phyloP scores from a whole-genome alignment of 2,113 vertebrate genomes.

The Protomyctophum bolini region DNA sequence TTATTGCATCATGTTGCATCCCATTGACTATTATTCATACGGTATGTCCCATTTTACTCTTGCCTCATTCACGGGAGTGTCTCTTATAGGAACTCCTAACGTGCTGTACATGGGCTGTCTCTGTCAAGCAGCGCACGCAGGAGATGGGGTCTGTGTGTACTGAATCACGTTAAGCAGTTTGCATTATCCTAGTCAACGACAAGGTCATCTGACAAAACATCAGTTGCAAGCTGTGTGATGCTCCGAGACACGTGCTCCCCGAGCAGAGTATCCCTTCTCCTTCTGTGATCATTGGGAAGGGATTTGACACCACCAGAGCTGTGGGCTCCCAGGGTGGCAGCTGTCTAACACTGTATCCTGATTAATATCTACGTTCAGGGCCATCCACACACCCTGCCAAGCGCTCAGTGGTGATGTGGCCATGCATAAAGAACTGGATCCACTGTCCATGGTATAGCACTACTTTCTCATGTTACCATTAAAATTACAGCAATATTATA shows the following conservation, averaged over 20 bases:
- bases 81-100: conserved; percentile 24
- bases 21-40: too few species aligned
- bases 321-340: conserved; percentile 62
- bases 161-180: conserved; percentile 49
- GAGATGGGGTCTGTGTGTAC: conserved; percentile 30
- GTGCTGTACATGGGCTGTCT: conserved; percentile 43
- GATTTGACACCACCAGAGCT: conserved; percentile 74
- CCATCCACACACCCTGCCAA: conserved; percentile 59
- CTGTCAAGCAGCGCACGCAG: conserved; percentile 40
- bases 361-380: conserved; percentile 76
- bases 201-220: conserved; percentile 73
- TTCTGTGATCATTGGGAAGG: conserved; percentile 57
- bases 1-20: too few species aligned
- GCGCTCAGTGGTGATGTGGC: conserved; percentile 31
- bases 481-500: conserved; percentile 41
- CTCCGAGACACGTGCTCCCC: conserved; percentile 54
- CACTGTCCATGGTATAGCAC: conserved; percentile 41
- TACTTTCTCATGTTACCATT: conserved; percentile 62
- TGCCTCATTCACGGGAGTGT: neutral
- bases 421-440: conserved; percentile 51
- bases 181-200: conserved; percentile 60
- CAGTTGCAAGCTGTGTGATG: conserved; percentile 51
- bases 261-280: conserved; percentile 60
- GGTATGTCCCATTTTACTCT: too few species aligned
- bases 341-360: conserved; percentile 72